Evolutionary conservation across 2,113 vertebrate genomes (phyloP), one percentile per base, ranked within the genome.

Genomic region (Catharus bicknelli): DNA sequence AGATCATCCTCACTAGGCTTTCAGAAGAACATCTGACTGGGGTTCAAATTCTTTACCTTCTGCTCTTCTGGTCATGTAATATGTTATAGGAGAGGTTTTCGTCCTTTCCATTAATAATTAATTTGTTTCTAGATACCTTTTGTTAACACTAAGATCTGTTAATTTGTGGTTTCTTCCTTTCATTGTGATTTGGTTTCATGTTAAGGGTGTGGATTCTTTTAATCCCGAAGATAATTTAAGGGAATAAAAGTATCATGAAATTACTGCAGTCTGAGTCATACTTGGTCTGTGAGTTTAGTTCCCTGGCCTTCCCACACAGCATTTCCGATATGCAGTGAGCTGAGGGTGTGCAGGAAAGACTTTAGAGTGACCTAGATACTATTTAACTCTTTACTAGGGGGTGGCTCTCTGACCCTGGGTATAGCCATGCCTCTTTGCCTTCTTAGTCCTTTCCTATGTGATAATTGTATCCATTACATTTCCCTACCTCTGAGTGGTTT

Each of bases 291-390:
- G 93, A 78, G 95, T 86, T 93, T 81, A 79, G 83, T 83, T 96
- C 90, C 79, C 53, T 88, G 74, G 68, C 82, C 88, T 94, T 94
- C 93, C 92, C 90, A 97, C 95, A 88, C 96, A 82, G 88, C 27
- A 1, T 93, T 96, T 97, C 95, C 70, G 68, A 90, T 91, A 86
- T 1, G 43, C 86, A 93, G 42, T 7, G 88, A 91, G 91, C 83
- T 69, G 59, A 94, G 73, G 85, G 61, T 84, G 79, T 86, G 83
- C 90, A 95, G 93, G 86, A 95, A 95, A 68, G 87, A 55, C 86
- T 89, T 80, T 27, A 62, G 87, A 77, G 64, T 97, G 96, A 95
- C 95, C 94, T 95, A 96, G 82, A 94, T 95, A 93, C 67, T 62
- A 15, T 69, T 89, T 94, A 96, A 95, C 95, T 90, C 88, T 74